A percentile compares a stretch with the other conserved stretches of the same genome.
These are phyloP conservation scores for Numida meleagris DNA, from an alignment of 2,113 vertebrate genomes.

Conservation along the genomic window DNA sequence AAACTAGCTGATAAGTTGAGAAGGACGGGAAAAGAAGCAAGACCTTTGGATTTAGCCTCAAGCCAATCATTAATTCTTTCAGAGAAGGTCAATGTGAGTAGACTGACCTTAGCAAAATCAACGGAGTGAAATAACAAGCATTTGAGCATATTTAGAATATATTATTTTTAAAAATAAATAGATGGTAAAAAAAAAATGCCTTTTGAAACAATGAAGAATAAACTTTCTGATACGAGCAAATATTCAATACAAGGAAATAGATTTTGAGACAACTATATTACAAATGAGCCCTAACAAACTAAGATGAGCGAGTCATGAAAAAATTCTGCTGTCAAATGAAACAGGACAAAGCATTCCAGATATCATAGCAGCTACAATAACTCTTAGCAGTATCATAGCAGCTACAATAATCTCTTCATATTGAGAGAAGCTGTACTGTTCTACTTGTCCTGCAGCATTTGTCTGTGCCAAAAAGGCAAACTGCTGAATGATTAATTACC, in stretches of 20 bases:
- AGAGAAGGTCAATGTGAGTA: conserved; percentile 51
- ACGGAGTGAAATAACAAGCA: background rate
- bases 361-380: background rate
- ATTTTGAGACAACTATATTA: background rate
- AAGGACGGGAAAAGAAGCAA: conserved; percentile 38
- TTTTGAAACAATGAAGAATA: background rate
- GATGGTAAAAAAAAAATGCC: too few species aligned
- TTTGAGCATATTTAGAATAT: background rate
- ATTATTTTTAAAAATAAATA: background rate
- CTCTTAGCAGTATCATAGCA: too few species aligned
- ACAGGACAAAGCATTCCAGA: background rate
- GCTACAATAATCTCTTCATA: background rate
- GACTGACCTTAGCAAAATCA: conserved; percentile 28
- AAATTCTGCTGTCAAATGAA: background rate
- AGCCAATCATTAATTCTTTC: conserved; percentile 72
- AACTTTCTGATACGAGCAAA: background rate
- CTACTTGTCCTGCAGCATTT: background rate
- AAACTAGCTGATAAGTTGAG: conserved; percentile 59
- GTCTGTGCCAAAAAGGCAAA: background rate
- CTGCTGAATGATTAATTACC: background rate
- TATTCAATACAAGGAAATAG: background rate
- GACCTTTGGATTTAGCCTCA: conserved; percentile 70
- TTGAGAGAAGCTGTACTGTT: background rate
- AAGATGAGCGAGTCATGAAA: background rate
- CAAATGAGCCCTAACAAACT: background rate